Evolutionary conservation across 2,113 vertebrate species (phyloP).

Genomic region (Dunckerocampus dactyliophorus): DNA sequence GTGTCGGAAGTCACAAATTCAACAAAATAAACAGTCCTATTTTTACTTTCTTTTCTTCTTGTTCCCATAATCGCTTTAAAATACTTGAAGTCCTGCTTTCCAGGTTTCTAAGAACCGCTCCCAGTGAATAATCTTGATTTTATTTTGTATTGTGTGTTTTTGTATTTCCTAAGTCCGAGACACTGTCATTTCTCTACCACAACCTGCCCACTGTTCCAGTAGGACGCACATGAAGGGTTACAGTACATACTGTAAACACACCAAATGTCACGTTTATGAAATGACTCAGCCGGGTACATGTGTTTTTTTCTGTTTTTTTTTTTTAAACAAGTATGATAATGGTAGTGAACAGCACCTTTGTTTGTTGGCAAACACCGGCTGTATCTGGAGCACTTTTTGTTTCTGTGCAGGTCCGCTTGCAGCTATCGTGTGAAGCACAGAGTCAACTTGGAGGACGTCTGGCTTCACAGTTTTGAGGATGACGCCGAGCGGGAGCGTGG

Average conservation of each 20-base stretch:
- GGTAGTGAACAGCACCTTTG: background rate
- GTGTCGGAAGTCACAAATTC: too few relatives aligned
- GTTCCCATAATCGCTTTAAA: too few relatives aligned
- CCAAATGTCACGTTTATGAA: background rate
- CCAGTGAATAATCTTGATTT: too few relatives aligned
- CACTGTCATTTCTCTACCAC: slow-evolving; percentile 46
- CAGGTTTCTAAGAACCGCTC: too few relatives aligned
- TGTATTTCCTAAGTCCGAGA: slow-evolving; percentile 18
- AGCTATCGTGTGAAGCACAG: slow-evolving; percentile 67
- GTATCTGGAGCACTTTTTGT: background rate
- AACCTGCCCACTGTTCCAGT: slow-evolving; percentile 52
- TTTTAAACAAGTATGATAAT: background rate
- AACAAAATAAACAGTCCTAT: too few relatives aligned
- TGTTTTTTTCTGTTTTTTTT: background rate
- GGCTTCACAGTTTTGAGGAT: slow-evolving; percentile 45
- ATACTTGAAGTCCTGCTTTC: too few relatives aligned
- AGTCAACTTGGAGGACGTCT: slow-evolving; percentile 54
- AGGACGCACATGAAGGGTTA: slow-evolving; percentile 18
- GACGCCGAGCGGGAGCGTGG: slow-evolving; percentile 32
- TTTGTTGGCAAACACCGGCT: too few relatives aligned
- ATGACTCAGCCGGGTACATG: background rate
- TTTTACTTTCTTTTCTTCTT: too few relatives aligned
- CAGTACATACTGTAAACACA: slow-evolving; percentile 15
- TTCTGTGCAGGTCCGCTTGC: slow-evolving; percentile 49
- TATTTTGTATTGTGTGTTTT: slow-evolving; percentile 12